Evolutionary conservation across 2,113 vertebrate genomes (phyloP).

Genomic region (Struthidea cinerea): DNA sequence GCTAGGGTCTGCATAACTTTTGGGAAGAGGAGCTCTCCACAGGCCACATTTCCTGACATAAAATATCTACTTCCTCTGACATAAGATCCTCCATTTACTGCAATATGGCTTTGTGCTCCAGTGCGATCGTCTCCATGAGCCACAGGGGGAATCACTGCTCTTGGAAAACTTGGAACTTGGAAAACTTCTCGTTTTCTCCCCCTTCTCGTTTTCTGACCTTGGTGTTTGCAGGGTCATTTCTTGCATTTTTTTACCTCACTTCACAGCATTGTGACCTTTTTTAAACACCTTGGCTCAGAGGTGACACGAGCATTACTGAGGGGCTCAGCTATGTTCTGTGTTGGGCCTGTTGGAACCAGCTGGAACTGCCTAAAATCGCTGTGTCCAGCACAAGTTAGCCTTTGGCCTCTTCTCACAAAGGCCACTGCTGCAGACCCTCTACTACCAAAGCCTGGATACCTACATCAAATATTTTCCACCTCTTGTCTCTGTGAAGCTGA

Average conservation of each 20-base stretch:
- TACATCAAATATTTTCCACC: not conserved
- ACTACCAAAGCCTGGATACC: not conserved
- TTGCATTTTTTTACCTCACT: not conserved
- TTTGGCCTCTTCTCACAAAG: not conserved
- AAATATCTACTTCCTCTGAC: not conserved
- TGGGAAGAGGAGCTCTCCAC: not conserved
- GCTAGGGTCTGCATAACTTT: not conserved
- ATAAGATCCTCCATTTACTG: not conserved
- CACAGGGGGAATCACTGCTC: not conserved
- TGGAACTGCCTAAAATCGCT: not conserved
- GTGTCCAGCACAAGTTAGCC: not conserved
- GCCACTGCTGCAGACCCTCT: not conserved
- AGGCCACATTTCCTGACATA: not conserved
- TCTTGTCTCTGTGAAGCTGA: not conserved
- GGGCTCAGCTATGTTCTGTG: not conserved
- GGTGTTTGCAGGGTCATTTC: not conserved
- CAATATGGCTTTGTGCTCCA: not conserved
- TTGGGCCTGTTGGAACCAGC: not conserved
- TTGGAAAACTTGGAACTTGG: no score
- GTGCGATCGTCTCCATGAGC: accelerated
- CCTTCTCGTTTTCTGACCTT: not conserved
- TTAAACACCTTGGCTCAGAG: not conserved
- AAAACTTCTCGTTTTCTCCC: not conserved
- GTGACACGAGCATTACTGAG: not conserved
- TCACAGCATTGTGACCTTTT: not conserved